Conservation (phyloP, 1,140 invertebrate species). For the Platorchestia sp. region DNA sequence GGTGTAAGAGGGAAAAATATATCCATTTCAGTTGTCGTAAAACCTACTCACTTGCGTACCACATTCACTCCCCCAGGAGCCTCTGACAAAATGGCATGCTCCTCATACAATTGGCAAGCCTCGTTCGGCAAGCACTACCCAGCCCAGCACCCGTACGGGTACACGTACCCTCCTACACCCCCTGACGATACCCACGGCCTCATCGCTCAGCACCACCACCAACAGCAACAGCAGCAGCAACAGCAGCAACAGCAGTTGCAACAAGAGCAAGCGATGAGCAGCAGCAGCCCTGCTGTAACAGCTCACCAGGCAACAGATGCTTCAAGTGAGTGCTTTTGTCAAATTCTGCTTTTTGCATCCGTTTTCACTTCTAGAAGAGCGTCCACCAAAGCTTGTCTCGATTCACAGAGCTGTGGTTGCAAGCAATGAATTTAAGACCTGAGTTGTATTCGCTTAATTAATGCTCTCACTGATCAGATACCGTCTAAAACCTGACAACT, state of each 20-base stretch:
- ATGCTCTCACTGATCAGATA: too few species aligned
- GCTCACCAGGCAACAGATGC: not conserved
- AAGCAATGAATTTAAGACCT: too few species aligned
- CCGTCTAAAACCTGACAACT: too few species aligned
- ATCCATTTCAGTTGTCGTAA: not conserved
- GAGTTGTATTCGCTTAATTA: too few species aligned
- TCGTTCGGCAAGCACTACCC: conserved; percentile 32
- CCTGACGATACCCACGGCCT: conserved; percentile 30
- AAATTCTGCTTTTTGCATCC: not conserved
- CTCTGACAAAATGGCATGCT: conserved; percentile 39
- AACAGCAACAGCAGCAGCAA: conserved; percentile 35
- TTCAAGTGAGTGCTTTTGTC: not conserved
- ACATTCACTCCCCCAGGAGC: not conserved
- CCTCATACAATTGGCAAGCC: conserved; percentile 27
- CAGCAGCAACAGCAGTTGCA: conserved; percentile 48
- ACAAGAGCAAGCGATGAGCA: conserved; percentile 27
- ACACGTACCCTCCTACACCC: conserved; percentile 26
- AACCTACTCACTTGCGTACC: not conserved
- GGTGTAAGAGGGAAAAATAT: not conserved
- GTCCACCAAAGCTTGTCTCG: too few species aligned
- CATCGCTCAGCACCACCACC: conserved; percentile 32
- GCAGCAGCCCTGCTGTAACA: not conserved
- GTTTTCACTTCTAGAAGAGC: too few species aligned
- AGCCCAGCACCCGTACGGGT: conserved; percentile 2
- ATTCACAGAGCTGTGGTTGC: too few species aligned